These are phyloP conservation scores for Cardiocondyla obscurior DNA, from an alignment of 1,140 invertebrate genomes.

Conservation along the genomic window DNA sequence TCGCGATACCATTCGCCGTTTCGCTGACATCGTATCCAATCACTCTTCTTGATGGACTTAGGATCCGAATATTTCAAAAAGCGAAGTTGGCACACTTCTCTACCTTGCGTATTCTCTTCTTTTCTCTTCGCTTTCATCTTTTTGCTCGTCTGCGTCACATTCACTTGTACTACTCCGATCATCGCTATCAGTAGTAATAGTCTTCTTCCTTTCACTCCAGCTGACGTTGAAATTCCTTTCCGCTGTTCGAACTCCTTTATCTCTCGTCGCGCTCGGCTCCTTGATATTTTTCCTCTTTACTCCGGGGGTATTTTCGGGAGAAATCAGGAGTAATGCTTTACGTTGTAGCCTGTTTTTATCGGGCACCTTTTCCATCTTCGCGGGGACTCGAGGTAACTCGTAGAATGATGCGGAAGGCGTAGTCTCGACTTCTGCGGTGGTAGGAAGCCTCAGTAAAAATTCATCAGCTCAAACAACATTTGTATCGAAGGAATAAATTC, in stretches of 20 bases:
- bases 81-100: background rate
- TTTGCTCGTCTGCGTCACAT: constrained; percentile 37
- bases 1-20: background rate
- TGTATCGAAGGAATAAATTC: constrained; percentile 28
- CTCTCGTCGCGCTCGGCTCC: background rate
- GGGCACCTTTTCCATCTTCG: constrained; percentile 1
- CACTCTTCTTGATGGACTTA: background rate
- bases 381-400: background rate
- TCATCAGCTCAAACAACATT: constrained; percentile 18
- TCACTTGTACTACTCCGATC: constrained; percentile 48
- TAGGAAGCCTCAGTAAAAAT: constrained; percentile 18
- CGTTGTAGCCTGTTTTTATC: background rate
- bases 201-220: constrained; percentile 35
- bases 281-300: constrained; percentile 27
- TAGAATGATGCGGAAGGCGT: background rate
- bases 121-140: constrained; percentile 16
- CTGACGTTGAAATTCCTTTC: constrained; percentile 40
- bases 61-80: constrained; percentile 43
- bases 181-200: constrained; percentile 41
- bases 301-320: constrained; percentile 17
- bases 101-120: background rate
- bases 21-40: constrained; percentile 11
- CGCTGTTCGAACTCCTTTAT: constrained; percentile 40
- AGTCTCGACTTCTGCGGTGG: background rate
- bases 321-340: constrained; percentile 33